Conservation (phyloP, 1,140 invertebrate genomes). For the Drosophila repleta region DNA sequence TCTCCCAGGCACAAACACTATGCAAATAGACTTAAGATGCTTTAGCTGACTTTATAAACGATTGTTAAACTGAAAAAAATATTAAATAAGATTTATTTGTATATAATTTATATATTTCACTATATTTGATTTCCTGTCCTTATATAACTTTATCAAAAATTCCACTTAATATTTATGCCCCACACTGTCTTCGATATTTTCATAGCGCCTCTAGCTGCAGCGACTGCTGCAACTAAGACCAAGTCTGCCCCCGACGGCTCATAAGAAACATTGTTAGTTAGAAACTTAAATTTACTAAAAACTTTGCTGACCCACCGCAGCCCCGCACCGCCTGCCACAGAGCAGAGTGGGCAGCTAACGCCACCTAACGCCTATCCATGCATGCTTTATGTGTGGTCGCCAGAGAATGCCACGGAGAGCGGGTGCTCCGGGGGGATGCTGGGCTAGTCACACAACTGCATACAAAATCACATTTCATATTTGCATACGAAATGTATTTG, state of each 20-base stretch:
- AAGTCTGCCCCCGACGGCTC: neutral
- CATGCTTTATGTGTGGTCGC: constrained; percentile 52
- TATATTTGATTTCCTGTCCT: too few relatives aligned
- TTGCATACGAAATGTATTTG: constrained; percentile 81
- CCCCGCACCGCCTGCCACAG: neutral
- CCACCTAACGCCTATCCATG: constrained; percentile 41
- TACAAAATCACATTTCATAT: constrained; percentile 75
- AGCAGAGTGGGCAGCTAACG: constrained; percentile 8
- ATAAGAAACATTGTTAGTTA: neutral
- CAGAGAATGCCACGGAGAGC: neutral
- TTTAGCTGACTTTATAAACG: too few relatives aligned
- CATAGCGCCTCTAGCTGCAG: too few relatives aligned
- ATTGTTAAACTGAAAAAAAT: too few relatives aligned
- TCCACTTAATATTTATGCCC: neutral
- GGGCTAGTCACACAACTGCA: constrained; percentile 44
- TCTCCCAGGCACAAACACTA: too few relatives aligned
- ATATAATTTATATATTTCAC: too few relatives aligned
- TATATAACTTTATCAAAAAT: too few relatives aligned
- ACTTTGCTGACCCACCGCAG: constrained; percentile 12
- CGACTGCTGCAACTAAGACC: neutral
- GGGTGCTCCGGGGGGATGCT: neutral
- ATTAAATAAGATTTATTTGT: too few relatives aligned
- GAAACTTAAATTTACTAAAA: constrained; percentile 36
- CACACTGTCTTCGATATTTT: neutral
- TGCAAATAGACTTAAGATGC: too few relatives aligned